Evolutionary conservation across 2,113 vertebrate genomes (phyloP), one percentile per base, ranked within the genome.

Genomic region (Zosterops hypoxanthus): DNA sequence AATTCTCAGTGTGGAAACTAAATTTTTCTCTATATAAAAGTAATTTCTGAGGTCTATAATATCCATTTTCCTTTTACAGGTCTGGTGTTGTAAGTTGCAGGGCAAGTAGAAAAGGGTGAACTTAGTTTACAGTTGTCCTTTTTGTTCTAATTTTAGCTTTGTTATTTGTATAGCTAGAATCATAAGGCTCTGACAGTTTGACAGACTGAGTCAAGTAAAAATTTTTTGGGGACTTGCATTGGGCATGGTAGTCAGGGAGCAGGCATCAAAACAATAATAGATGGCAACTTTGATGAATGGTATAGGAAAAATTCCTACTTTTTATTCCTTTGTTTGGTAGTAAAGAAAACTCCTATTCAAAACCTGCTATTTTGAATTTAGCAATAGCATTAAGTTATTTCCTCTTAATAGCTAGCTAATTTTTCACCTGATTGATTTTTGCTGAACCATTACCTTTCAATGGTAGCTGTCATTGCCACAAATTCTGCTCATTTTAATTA

Each of bases 381-480:
- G 33, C n/a, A 75, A 4, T 42, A 84, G 82, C 73, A 29, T 24
- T 36, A 76, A 81, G 77, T 89, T 73, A 79, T 68, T 97, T 94
- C 44, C 76, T 82, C 53, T 56, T 92, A 81, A 93, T 85, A 92
- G 20, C 77, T 84, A 57, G 57, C 91, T 96, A 94, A 77, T 92
- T 96, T 96, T 96, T 96, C 41, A 95, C 57, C 36, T 44, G 85
- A 96, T 88, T 94, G 63, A 81, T 91, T 94, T 97, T 90, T 92
- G 1, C 75, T 75, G 85, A 96, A 86, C 69, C 44, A 20, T 92
- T 94, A 60, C 70, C 82, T 68, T 95, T 82, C 60, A 29, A 24
- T 75, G 63, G 50, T 91, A 88, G 47, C 44, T 82, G 56, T 76
- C 52, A 44, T 72, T 80, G 66, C 44, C 64, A 87, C 64, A 39